These are phyloP conservation scores for Toxotes lorentzi DNA, from an alignment of 2,797 vertebrate genomes.

Conservation along the genomic window DNA sequence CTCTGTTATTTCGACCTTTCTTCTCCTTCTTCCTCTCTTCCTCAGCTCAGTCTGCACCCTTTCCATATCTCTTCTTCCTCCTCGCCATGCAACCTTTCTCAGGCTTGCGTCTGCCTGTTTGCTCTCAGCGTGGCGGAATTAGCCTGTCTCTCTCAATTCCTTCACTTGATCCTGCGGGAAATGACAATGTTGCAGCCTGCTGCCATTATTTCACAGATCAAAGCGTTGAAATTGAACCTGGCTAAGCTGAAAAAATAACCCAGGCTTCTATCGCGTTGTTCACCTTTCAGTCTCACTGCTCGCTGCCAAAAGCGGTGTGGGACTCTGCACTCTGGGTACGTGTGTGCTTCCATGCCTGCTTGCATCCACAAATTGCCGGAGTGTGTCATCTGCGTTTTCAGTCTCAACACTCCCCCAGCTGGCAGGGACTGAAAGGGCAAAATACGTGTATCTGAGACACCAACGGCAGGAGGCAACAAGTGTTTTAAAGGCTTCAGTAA, in stretches of 20 bases:
- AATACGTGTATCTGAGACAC: constrained; percentile 1
- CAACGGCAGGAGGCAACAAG: constrained; percentile 33
- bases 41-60: not conserved
- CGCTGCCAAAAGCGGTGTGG: constrained; percentile 37
- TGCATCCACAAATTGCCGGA: constrained; percentile 17
- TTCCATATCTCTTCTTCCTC: not conserved
- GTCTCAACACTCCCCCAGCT: constrained; percentile 77
- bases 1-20: constrained; percentile 8
- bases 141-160: constrained; percentile 61
- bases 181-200: constrained; percentile 73
- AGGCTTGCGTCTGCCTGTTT: constrained; percentile 45
- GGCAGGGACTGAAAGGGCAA: constrained; percentile 26
- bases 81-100: constrained; percentile 17
- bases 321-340: not conserved
- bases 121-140: constrained; percentile 64
- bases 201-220: constrained; percentile 79
- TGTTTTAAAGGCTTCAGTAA: not conserved
- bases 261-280: constrained; percentile 34
- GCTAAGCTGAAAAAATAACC: constrained; percentile 41
- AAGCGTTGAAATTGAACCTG: constrained; percentile 73
- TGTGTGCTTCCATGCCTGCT: constrained; percentile 9
- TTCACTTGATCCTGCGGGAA: constrained; percentile 69
- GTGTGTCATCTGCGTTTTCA: constrained; percentile 38
- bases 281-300: constrained; percentile 55
- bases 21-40: not conserved